These are phyloP conservation scores for Rhynchotus rufescens DNA, from an alignment of 2,797 vertebrate genomes.

Conservation along the genomic window DNA sequence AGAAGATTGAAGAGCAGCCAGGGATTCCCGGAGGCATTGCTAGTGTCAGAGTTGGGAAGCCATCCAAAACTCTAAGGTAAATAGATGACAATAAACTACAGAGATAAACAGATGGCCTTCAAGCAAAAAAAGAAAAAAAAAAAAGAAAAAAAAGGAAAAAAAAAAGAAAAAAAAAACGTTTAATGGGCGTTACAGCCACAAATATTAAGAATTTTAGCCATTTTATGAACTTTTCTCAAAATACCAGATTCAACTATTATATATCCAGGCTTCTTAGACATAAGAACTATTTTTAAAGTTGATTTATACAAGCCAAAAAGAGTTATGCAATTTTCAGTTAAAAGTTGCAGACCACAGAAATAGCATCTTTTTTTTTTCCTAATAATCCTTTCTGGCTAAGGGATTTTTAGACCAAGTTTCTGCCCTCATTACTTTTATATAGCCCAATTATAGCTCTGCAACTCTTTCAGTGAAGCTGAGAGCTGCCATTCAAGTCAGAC, in stretches of 20 bases:
- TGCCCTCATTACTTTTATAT: not conserved
- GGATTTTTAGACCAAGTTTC: not conserved
- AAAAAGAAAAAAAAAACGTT: not conserved
- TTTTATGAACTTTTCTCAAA: conserved; percentile 28
- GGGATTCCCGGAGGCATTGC: not conserved
- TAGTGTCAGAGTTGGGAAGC: not conserved
- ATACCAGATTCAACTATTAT: conserved; percentile 6
- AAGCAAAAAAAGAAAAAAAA: not conserved
- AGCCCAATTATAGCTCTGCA: not conserved
- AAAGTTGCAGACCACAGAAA: conserved; percentile 28
- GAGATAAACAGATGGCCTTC: conserved; percentile 40
- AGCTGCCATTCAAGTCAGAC: not conserved
- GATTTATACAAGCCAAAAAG: conserved; percentile 27
- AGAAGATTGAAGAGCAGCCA: not conserved
- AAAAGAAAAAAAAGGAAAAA: not conserved
- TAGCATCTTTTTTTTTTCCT: not conserved
- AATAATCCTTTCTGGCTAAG: not conserved
- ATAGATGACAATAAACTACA: conserved; percentile 6
- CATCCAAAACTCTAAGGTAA: conserved; percentile 24
- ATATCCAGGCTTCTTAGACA: conserved; percentile 7
- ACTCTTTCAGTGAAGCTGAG: not conserved
- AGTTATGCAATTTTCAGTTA: conserved; percentile 27
- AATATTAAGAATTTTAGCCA: not conserved
- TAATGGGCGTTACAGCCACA: not conserved
- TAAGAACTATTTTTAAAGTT: conserved; percentile 33